phyloP scores from a whole-genome alignment of 1,140 invertebrate species.

The Teleopsis dalmanni region DNA sequence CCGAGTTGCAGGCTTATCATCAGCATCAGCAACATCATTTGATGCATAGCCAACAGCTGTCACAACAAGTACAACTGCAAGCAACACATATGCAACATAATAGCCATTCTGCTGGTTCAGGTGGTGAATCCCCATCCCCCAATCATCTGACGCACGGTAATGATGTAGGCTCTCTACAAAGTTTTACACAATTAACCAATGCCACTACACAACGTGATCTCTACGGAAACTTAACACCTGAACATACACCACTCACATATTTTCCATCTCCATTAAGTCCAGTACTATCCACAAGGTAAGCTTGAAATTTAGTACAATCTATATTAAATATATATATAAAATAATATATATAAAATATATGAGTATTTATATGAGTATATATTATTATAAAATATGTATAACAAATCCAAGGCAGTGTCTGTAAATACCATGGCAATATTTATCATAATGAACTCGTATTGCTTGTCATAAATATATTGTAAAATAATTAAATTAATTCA shows the following conservation, averaged over 20 bases:
- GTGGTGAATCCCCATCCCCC: constrained; percentile 35
- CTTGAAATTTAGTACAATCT: too few species aligned
- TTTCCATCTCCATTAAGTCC: constrained; percentile 29
- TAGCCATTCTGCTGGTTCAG: constrained; percentile 36
- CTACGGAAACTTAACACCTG: constrained; percentile 29
- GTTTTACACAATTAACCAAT: constrained; percentile 36
- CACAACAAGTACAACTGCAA: constrained; percentile 11
- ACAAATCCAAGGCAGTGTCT: too few species aligned
- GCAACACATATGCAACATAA: constrained; percentile 21
- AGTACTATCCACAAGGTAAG: constrained; percentile 33
- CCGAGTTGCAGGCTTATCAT: constrained; percentile 31
- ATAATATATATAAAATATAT: not conserved
- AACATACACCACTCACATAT: constrained; percentile 20
- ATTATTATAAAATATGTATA: not conserved
- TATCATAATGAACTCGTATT: too few species aligned
- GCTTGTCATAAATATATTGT: too few species aligned
- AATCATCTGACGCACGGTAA: constrained; percentile 24
- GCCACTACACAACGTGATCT: constrained; percentile 26
- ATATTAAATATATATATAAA: too few species aligned
- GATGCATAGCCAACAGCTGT: not conserved
- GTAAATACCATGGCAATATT: too few species aligned
- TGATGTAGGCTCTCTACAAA: constrained; percentile 24
- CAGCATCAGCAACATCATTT: constrained; percentile 12
- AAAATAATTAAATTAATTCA: too few species aligned
- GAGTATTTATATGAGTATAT: not conserved